Conservation (phyloP, 2,888 invertebrate genomes). For the Cosmia trapezina region DNA sequence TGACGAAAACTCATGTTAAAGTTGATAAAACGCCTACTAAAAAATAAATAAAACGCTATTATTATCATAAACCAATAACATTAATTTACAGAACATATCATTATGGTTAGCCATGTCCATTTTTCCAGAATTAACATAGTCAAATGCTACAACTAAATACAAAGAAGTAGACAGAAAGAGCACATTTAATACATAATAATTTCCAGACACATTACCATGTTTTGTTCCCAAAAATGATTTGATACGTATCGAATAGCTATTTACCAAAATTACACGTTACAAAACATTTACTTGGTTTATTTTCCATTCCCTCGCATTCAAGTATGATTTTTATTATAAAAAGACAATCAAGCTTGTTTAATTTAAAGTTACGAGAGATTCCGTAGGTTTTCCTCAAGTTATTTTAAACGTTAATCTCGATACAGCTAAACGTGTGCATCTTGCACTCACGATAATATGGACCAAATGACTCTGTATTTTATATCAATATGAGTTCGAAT, state of each 20-base stretch:
- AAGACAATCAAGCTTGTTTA: slow-evolving; percentile 69
- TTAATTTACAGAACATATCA: not conserved
- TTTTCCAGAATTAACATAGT: slow-evolving; percentile 23
- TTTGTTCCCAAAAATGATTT: slow-evolving; percentile 84
- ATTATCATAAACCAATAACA: slow-evolving; percentile 2
- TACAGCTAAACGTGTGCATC: too few relatives aligned
- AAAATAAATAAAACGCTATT: not conserved
- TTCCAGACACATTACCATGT: slow-evolving; percentile 75
- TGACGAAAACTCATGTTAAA: too few relatives aligned
- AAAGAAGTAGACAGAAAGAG: slow-evolving; percentile 50
- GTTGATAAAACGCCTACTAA: too few relatives aligned
- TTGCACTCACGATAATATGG: not conserved
- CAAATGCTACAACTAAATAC: slow-evolving; percentile 41
- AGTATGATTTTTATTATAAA: slow-evolving; percentile 84
- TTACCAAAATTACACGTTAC: slow-evolving; percentile 88
- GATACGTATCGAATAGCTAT: slow-evolving; percentile 89
- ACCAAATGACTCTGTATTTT: not conserved
- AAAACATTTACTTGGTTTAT: slow-evolving; percentile 85
- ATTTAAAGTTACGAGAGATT: slow-evolving; percentile 63
- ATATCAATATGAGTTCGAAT: not conserved
- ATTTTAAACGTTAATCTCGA: not conserved
- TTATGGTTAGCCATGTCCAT: too few relatives aligned
- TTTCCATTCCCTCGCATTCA: slow-evolving; percentile 85
- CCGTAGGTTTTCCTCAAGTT: slow-evolving; percentile 59
- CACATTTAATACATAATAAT: slow-evolving; percentile 67